Evolutionary conservation across 2,888 invertebrate genomes (phyloP).

Genomic region (Homarus gammarus): DNA sequence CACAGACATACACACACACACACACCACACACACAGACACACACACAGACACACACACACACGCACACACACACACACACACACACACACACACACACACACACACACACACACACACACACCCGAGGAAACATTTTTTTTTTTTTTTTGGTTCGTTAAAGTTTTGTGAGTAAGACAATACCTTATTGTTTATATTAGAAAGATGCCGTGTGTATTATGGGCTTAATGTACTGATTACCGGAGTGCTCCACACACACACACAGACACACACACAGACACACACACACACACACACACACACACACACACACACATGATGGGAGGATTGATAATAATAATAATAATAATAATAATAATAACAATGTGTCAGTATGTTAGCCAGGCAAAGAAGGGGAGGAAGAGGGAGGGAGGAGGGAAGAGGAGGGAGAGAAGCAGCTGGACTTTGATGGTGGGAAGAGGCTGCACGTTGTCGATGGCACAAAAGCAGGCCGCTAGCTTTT

Average conservation of each 20-base stretch:
- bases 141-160: too few species aligned
- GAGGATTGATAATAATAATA: too few species aligned
- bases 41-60: neutral
- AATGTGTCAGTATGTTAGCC: too few species aligned
- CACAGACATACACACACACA: neutral
- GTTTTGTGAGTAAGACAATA: too few species aligned
- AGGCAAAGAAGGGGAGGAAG: neutral
- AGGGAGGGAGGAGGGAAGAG: too few species aligned
- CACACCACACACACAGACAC: neutral
- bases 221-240: too few species aligned
- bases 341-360: too few species aligned
- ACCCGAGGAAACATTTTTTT: too few species aligned
- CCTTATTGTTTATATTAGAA: too few species aligned
- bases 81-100: neutral
- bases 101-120: neutral
- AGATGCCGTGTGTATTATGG: too few species aligned
- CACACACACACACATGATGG: neutral
- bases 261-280: neutral
- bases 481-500: constrained; percentile 2
- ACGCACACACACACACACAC: neutral
- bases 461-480: neutral
- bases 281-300: neutral
- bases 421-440: neutral
- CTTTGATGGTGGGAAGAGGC: neutral
- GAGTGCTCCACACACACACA: neutral